Evolutionary conservation across 2,797 vertebrate species (phyloP), one percentile per base, ranked within the genome.

Genomic region (Propithecus deckenii): DNA sequence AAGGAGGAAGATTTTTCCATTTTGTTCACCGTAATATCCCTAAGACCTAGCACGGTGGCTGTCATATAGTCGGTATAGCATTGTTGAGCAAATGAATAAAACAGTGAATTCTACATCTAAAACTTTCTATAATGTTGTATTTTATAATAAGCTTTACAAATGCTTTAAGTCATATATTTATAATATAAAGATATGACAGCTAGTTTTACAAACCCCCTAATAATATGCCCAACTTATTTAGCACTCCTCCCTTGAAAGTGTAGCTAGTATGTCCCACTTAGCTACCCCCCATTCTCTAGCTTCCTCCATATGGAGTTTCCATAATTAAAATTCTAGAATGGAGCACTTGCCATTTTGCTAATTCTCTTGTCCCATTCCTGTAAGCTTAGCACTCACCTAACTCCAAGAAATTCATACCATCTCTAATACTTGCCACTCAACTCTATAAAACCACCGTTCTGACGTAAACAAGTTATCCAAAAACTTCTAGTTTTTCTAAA

Each of bases 151-250:
- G 38, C 35, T 89, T 89, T 84, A 86, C 18, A 95, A 93, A 80
- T 76, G 10, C 3, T 89, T 95, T 91, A 84, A 91, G 75, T 65
- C 50, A 52, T 30, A 72, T 43, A 4, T 50, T 55, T 55, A 55
- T n/a, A 76, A 30, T 35, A 79, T 38, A 32, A 78, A 83, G 55
- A 32, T 41, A 78, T 7, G 6, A 41, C 57, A 96, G n/a, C 6
- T 94, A 83, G 65, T 91, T 96, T 91, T 67, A 86, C 41, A 95
- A 91, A 43, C 20, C 20, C 35, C 59, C 32, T 69, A 92, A 93
- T 12, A 92, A 89, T 61, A 65, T 83, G 63, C 6, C 94, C 2
- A 86, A 48, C 48, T 59, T 71, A 92, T n/a, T 46, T n/a, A n/a
- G 55, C 38, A 61, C 14, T 83, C 5, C 78, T 76, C 72, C 13